Evolutionary conservation across 2,888 invertebrate species (phyloP), one percentile per base, ranked within the genome.

Genomic region (Tholera decimalis): DNA sequence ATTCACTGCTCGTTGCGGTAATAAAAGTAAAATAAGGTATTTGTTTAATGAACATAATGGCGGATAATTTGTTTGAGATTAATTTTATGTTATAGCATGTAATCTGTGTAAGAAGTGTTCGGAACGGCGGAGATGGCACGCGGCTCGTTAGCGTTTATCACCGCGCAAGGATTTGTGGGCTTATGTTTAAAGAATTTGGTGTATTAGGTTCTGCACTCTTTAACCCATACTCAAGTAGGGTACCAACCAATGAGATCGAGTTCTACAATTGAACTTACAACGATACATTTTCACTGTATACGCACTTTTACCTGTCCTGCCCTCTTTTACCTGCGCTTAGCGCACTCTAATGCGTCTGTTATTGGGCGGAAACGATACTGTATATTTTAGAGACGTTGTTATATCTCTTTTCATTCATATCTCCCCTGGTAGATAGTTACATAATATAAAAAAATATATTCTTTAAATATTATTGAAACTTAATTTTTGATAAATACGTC

Each of bases 21-120:
- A 67, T 79, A 69, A 79, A 69, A 46, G 66, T 67, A 70, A 65
- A 70, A 62, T 69, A 73, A 69, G 50, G 63, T 70, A 70, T 67
- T 70, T 62, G 70, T 73, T 73, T 73, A 60, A 71, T 59, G 73
- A 60, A 67, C 67, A 46, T 73, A 67, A 77, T 77, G 55, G 46
- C 50, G 33, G 30, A 43, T 77, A 62, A 71, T 77, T 66, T 66
- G 59, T 70, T 62, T 70, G 46, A 53, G 49, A 71, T 53, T 43
- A 57, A 67, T 56, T 73, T 73, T 73, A 73, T 64, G 63, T 69
- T 64, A 63, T 55, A 59, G 46, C 70, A 44, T 55, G 54, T 74
- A 63, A 74, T 73, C 63, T 44, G 75, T 51, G 58, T 55, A 41
- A 56, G 55, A 68, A 33, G 63, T 56, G 54, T 54, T 74, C 46